phyloP scores from a whole-genome alignment of 2,113 vertebrate species.

The Vireo altiloquus region DNA sequence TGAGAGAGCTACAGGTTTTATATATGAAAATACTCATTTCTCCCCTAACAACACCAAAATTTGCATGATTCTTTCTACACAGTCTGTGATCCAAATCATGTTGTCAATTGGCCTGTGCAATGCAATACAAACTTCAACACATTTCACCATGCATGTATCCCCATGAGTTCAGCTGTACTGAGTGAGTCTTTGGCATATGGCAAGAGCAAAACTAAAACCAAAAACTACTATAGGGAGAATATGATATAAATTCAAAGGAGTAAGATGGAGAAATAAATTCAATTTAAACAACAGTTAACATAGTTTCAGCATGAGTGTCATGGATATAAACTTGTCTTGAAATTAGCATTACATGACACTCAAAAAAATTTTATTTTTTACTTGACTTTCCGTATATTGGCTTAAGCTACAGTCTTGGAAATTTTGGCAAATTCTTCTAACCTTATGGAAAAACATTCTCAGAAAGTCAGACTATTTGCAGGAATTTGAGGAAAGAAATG shows the following conservation, averaged over 20 bases:
- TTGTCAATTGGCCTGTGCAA: neutral
- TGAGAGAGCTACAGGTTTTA: neutral
- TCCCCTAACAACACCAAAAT: neutral
- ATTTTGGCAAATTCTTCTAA: neutral
- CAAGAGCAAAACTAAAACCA: neutral
- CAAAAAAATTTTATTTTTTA: neutral
- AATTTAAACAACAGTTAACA: neutral
- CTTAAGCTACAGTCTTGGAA: neutral
- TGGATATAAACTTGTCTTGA: neutral
- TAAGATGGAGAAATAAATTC: neutral
- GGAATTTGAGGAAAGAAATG: neutral
- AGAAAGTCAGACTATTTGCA: neutral
- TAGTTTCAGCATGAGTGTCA: neutral
- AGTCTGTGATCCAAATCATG: neutral
- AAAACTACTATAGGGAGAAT: neutral
- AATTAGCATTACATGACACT: neutral
- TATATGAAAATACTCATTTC: neutral
- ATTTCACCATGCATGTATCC: neutral
- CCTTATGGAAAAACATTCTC: rapidly evolving
- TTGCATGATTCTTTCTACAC: neutral
- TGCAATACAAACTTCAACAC: neutral
- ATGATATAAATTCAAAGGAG: neutral
- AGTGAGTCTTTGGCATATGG: neutral
- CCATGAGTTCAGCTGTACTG: neutral
- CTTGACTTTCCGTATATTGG: neutral